Conservation (phyloP, 2,113 vertebrate genomes). For the Enhydra lutris region DNA sequence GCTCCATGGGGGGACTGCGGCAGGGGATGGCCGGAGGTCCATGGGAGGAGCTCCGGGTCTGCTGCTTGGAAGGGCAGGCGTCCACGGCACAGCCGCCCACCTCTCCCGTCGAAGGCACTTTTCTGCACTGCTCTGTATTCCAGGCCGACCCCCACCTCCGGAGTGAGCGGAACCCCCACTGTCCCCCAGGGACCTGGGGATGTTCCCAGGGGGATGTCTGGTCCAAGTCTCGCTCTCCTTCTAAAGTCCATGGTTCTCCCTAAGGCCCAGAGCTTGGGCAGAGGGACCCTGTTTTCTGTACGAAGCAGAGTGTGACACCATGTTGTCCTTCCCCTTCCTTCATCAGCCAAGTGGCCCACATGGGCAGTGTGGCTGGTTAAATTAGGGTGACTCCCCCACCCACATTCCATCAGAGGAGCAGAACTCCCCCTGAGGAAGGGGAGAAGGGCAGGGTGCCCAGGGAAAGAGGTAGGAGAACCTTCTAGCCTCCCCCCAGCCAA, state of each 20-base stretch:
- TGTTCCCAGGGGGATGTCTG: fast-evolving
- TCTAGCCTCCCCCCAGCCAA: neutral
- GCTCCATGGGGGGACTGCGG: fast-evolving
- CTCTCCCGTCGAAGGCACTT: neutral
- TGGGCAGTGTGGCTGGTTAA: fast-evolving
- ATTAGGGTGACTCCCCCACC: neutral
- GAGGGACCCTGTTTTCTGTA: neutral
- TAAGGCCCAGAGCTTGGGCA: neutral
- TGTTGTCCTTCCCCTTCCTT: neutral
- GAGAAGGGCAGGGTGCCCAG: neutral
- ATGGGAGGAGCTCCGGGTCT: fast-evolving
- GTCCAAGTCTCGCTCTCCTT: fast-evolving
- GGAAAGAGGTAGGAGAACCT: fast-evolving
- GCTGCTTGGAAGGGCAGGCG: fast-evolving
- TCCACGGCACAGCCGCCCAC: fast-evolving
- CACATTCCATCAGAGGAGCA: neutral
- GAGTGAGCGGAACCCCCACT: fast-evolving
- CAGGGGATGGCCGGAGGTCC: fast-evolving
- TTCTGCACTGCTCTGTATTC: neutral
- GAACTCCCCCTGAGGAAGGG: neutral
- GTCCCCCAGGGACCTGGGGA: neutral
- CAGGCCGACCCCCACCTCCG: fast-evolving
- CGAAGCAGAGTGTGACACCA: fast-evolving
- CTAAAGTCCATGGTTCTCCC: neutral
- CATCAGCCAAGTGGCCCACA: fast-evolving